phyloP scores from a whole-genome alignment of 2,888 invertebrate genomes.

The Drosophila vallismaia region DNA sequence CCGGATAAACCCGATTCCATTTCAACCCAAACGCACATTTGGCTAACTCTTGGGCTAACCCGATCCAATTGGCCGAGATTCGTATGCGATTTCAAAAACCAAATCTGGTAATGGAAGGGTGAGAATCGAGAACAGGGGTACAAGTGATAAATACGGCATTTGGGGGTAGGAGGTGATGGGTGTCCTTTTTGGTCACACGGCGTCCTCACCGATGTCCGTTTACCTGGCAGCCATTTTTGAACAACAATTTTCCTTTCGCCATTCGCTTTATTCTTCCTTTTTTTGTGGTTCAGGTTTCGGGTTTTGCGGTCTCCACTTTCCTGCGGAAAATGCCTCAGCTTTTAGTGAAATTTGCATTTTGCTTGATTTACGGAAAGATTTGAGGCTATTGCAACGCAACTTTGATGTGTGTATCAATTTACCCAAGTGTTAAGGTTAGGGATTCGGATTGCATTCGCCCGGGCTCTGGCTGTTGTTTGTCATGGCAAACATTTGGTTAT shows the following conservation, averaged over 20 bases:
- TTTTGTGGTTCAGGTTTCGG: constrained; percentile 30
- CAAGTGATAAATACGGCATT: constrained; percentile 76
- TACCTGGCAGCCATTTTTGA: constrained; percentile 57
- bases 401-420: constrained; percentile 78
- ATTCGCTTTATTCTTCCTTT: constrained; percentile 27
- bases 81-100: constrained; percentile 72
- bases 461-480: constrained; percentile 64
- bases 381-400: constrained; percentile 76
- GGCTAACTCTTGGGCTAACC: constrained; percentile 44
- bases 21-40: constrained; percentile 23
- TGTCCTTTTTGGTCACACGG: constrained; percentile 45
- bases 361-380: constrained; percentile 77
- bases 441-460: constrained; percentile 51
- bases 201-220: constrained; percentile 41
- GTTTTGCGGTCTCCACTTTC: constrained; percentile 47
- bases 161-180: constrained; percentile 26
- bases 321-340: constrained; percentile 41
- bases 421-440: constrained; percentile 59
- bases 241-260: constrained; percentile 56
- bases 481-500: constrained; percentile 66
- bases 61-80: constrained; percentile 75
- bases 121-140: constrained; percentile 19
- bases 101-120: constrained; percentile 51
- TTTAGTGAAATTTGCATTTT: constrained; percentile 73
- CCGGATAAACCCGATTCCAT: constrained; percentile 18